Conservation (phyloP, 2,113 vertebrate species). For the Aplodontia rufa region DNA sequence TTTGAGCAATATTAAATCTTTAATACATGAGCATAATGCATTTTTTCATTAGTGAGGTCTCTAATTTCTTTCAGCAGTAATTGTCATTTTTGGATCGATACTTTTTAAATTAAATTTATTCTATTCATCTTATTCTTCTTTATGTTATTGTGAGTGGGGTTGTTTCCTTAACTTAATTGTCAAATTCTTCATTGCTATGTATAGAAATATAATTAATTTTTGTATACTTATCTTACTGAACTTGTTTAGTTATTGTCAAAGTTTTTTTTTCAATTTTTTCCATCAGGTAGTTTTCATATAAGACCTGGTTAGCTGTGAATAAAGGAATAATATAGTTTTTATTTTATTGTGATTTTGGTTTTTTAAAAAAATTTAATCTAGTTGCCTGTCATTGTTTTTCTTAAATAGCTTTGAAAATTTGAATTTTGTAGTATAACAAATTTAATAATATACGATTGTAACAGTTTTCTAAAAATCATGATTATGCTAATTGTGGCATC, state of each 20-base stretch:
- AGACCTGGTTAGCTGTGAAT: not conserved
- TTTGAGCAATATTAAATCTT: not conserved
- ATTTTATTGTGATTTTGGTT: too few species aligned
- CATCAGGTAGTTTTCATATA: not conserved
- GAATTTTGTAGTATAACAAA: not conserved
- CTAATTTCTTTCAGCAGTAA: not conserved
- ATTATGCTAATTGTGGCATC: not conserved
- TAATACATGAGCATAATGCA: not conserved
- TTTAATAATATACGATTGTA: not conserved
- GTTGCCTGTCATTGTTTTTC: not conserved
- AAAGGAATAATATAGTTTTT: not conserved
- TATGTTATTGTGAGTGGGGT: not conserved
- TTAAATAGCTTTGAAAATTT: constrained; percentile 1
- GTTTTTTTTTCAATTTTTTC: not conserved
- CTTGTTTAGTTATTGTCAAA: not conserved
- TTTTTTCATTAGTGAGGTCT: not conserved
- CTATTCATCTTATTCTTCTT: not conserved
- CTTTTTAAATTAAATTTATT: not conserved
- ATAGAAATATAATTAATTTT: not conserved
- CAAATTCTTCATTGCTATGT: not conserved
- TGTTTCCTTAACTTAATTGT: not conserved
- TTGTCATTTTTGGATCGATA: not conserved
- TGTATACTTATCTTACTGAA: not conserved
- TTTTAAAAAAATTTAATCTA: too few species aligned
- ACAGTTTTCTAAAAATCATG: not conserved